phyloP scores from a whole-genome alignment of 1,140 invertebrate species.

The Gryon sp. region DNA sequence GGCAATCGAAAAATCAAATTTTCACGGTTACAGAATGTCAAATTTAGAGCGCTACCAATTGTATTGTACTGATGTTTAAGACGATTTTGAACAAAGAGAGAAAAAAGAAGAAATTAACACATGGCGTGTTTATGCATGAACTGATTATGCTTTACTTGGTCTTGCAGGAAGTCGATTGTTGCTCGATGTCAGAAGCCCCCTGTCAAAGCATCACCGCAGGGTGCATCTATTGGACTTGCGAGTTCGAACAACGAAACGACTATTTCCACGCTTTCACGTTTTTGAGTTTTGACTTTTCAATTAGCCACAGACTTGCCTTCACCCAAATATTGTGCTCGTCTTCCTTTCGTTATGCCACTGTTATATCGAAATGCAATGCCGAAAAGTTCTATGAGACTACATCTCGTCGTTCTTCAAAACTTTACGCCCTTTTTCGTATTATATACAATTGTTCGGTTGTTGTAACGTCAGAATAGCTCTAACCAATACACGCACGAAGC shows the following conservation, averaged over 20 bases:
- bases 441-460: slow-evolving; percentile 2
- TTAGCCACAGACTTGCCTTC: slow-evolving; percentile 75
- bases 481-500: slow-evolving; percentile 1
- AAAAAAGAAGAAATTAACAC: slow-evolving; percentile 31
- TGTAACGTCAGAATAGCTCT: not conserved
- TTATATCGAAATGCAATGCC: not conserved
- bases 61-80: no score
- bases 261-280: slow-evolving; percentile 60
- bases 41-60: no score
- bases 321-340: slow-evolving; percentile 74
- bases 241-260: slow-evolving; percentile 14
- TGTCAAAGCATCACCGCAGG: slow-evolving; percentile 49
- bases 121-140: slow-evolving; percentile 18
- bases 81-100: no score
- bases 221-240: slow-evolving; percentile 11
- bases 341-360: slow-evolving; percentile 62
- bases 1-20: slow-evolving; percentile 14
- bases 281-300: slow-evolving; percentile 77
- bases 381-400: no score
- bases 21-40: not conserved
- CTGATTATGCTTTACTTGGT: slow-evolving; percentile 27
- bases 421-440: slow-evolving; percentile 34
- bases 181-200: slow-evolving; percentile 31
- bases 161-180: slow-evolving; percentile 34
- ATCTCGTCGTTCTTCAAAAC: slow-evolving; percentile 4